A percentile compares a stretch with the other conserved stretches of the same genome.
Evolutionary conservation across 1,140 invertebrate species (phyloP).

Genomic region (Zeugodacus cucurbitae): DNA sequence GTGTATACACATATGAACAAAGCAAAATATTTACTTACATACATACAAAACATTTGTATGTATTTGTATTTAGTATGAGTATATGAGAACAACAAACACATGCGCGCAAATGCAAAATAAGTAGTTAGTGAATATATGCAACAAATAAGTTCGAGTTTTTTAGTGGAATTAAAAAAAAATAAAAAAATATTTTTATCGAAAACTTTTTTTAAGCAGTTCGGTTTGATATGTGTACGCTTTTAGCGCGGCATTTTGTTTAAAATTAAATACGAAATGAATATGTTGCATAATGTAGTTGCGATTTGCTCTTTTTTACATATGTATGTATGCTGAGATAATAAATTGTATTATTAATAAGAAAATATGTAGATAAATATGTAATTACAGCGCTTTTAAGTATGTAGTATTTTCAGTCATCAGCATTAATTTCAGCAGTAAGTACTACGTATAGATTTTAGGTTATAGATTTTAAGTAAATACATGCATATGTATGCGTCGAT

Average conservation of each 20-base stretch:
- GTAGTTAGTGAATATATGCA: background rate
- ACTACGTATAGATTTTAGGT: background rate
- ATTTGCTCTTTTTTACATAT: background rate
- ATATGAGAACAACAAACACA: background rate
- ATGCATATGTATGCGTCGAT: too few species aligned
- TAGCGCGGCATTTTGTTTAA: background rate
- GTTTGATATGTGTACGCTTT: background rate
- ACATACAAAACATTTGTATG: background rate
- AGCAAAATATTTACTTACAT: background rate
- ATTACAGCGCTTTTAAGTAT: background rate
- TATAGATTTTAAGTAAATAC: too few species aligned
- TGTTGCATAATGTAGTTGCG: background rate
- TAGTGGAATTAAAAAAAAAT: background rate
- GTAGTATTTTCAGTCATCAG: background rate
- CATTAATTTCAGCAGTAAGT: background rate
- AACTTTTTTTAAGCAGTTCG: background rate
- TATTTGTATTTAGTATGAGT: background rate
- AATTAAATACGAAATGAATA: background rate
- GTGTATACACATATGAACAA: background rate
- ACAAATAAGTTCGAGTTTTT: background rate
- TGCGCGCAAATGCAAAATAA: background rate
- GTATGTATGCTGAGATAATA: background rate
- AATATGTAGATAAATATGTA: background rate
- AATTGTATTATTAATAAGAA: background rate
- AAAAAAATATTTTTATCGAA: background rate